These are phyloP conservation scores for Aegotheles bennettii DNA, from an alignment of 2,113 vertebrate genomes.

Conservation along the genomic window DNA sequence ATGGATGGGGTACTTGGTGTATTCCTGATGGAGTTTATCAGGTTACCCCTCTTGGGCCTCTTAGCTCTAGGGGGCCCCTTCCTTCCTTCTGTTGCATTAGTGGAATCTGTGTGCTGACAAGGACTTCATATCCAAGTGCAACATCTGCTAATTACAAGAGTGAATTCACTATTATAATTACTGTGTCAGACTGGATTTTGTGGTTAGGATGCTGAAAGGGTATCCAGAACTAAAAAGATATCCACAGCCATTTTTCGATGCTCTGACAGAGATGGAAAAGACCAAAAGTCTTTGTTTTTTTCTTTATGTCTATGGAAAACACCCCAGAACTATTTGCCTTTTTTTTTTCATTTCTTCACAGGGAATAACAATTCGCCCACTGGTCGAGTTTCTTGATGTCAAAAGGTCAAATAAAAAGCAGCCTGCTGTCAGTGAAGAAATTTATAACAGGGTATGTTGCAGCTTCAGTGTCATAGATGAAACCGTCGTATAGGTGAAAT, in stretches of 20 bases:
- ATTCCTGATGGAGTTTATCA: not conserved
- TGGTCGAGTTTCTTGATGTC: conserved; percentile 92
- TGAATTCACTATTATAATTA: not conserved
- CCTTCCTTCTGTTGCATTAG: not conserved
- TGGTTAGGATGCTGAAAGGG: not conserved
- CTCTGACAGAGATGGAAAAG: not conserved
- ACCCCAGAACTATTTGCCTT: not conserved
- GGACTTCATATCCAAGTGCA: not conserved
- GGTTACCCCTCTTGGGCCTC: not conserved
- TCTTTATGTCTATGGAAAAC: not conserved
- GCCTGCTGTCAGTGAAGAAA: conserved; percentile 88
- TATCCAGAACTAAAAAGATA: not conserved
- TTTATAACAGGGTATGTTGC: conserved; percentile 87
- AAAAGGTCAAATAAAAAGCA: conserved; percentile 90
- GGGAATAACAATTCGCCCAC: conserved; percentile 95
- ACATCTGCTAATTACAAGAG: not conserved
- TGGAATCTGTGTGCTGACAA: not conserved
- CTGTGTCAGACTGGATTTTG: not conserved
- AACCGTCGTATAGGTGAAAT: not conserved
- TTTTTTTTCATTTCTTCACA: conserved; percentile 36
- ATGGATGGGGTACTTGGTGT: not conserved
- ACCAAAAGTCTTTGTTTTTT: not conserved
- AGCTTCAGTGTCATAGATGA: not conserved
- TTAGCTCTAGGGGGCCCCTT: not conserved
- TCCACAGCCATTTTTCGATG: not conserved